phyloP scores from a whole-genome alignment of 1,140 invertebrate genomes.

The Linepithema humile region DNA sequence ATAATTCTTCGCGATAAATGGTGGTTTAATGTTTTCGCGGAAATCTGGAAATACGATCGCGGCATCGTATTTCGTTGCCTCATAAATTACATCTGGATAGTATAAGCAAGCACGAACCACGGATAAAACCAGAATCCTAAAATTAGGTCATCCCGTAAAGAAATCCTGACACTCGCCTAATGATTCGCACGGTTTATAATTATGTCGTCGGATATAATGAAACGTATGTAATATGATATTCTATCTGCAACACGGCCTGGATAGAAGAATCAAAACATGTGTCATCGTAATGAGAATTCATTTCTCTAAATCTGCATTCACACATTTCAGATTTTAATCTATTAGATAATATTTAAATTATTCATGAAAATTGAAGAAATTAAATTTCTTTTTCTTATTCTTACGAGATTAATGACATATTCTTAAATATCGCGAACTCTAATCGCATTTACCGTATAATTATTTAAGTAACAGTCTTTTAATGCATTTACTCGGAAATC shows the following conservation, averaged over 20 bases:
- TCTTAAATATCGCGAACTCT: neutral
- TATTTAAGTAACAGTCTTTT: slow-evolving; percentile 24
- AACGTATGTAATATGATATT: slow-evolving; percentile 16
- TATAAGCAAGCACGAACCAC: neutral
- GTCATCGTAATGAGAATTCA: neutral
- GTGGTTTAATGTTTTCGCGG: neutral
- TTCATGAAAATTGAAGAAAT: neutral
- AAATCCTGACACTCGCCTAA: neutral
- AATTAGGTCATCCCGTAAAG: neutral
- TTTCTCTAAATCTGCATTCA: neutral
- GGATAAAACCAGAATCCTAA: neutral
- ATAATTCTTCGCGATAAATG: neutral
- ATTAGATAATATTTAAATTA: slow-evolving; percentile 24
- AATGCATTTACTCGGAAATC: neutral
- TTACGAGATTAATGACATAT: neutral
- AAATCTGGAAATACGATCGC: slow-evolving; percentile 3
- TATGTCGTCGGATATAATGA: neutral
- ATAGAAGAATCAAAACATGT: slow-evolving; percentile 1
- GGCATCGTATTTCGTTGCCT: neutral
- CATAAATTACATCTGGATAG: slow-evolving; percentile 23
- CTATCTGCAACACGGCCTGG: neutral
- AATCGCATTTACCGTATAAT: slow-evolving; percentile 1
- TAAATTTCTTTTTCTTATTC: neutral
- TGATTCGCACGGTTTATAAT: neutral
- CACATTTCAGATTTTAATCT: neutral